Conservation (phyloP, 2,113 vertebrate species). For the Alligator sinensis region DNA sequence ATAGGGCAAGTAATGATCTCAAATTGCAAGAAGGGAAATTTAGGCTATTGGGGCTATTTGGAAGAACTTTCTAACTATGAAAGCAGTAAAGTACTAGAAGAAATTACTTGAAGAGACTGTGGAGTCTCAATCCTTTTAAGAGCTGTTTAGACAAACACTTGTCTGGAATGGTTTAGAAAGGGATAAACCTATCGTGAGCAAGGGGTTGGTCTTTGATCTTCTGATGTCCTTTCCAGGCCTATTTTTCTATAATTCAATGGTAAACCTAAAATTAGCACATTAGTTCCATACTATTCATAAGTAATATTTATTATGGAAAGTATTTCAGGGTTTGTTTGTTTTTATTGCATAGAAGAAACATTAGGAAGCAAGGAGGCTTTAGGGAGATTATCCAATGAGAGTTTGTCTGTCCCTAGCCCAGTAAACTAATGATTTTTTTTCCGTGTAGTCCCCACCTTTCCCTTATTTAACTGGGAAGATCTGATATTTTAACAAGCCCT, state of each 20-base stretch:
- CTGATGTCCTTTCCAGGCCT: no score
- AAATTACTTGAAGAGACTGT: neutral
- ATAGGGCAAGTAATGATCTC: neutral
- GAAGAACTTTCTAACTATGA: neutral
- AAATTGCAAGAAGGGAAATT: neutral
- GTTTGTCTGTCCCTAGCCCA: no score
- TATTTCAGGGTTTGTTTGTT: neutral
- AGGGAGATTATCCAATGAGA: neutral
- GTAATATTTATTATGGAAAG: neutral
- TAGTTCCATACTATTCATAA: neutral
- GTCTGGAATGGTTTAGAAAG: no score
- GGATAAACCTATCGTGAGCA: no score
- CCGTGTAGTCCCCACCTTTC: neutral
- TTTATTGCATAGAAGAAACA: neutral
- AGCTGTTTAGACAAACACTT: neutral
- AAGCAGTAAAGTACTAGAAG: neutral
- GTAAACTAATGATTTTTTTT: neutral
- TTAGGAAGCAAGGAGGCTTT: neutral
- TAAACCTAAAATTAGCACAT: no score
- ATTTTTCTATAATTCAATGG: no score
- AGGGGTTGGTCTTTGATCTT: no score
- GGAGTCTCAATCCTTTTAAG: neutral
- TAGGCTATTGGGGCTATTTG: neutral
- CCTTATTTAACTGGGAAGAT: neutral
- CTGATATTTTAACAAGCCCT: neutral